Evolutionary conservation across 2,113 vertebrate genomes (phyloP), one percentile per base, ranked within the genome.

Genomic region (Ictidomys tridecemlineatus): DNA sequence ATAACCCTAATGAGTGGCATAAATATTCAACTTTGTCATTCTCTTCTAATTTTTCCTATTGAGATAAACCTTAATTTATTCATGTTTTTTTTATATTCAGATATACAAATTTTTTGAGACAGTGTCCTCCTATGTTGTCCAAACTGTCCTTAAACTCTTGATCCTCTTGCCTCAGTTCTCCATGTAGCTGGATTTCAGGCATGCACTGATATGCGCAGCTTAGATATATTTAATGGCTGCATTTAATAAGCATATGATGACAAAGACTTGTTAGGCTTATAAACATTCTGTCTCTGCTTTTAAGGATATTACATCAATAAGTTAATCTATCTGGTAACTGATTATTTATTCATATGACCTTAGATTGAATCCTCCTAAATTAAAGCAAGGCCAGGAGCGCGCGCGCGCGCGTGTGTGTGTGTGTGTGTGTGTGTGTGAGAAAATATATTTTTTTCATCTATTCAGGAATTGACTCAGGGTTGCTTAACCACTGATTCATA

Each of bases 1-100:
- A 24, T 65, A 70, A 94, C 18, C 13, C 67, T 72, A 77, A 72
- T 65, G 12, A 93, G n/a, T 61, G 58, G 12, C 5, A 4, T 48
- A 48, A 85, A 34, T 14, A 34, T 2, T 17, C 85, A 84, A 82
- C 39, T 56, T 76, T 82, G 14, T 77, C 42, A 65, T 94, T 76
- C 26, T 92, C 11, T 45, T 94, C 53, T 34, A 89, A 17, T 53
- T 94, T 92, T 82, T 82, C 56, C 51, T 82, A 58, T 78, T 82
- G 39, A n/a, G 82, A 51, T 77, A 6, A 93, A 39, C 14, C 20
- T 93, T 85, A 82, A 94, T 82, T 89, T 69, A 11, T 65, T 94
- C 39, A 5, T 63, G 51, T 30, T 2, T 45, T 85, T 18, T 85
- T 94, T 73, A 61, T 89, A 70, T 51, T 58, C 17, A 58, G 20